A percentile compares a stretch with the other conserved stretches of the same genome.
These are phyloP conservation scores for Megaleporinus macrocephalus DNA, from an alignment of 2,113 vertebrate species.

Conservation along the genomic window DNA sequence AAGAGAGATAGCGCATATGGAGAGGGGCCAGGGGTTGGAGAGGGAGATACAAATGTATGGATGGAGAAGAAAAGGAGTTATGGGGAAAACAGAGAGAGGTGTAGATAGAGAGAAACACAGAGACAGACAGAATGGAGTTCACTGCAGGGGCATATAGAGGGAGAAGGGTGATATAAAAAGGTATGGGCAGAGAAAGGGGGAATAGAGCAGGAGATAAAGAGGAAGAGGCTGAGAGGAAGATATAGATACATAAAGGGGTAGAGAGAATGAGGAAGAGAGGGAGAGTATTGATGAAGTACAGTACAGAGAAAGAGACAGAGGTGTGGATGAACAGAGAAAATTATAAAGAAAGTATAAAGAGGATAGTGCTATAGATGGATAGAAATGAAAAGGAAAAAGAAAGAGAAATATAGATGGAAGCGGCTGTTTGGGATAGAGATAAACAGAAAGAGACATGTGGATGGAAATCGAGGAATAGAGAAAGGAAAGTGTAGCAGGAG, in stretches of 20 bases:
- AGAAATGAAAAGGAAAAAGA: too few relatives aligned
- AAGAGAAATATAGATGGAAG: neutral
- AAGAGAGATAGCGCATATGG: neutral
- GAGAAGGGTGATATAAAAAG: too few relatives aligned
- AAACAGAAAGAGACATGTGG: neutral
- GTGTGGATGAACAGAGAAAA: neutral
- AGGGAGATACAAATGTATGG: too few relatives aligned
- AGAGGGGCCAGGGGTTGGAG: neutral
- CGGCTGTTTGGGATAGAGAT: neutral
- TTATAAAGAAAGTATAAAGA: neutral
- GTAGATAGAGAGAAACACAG: neutral
- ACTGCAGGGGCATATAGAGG: too few relatives aligned
- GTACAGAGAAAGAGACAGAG: neutral
- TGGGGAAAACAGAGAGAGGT: too few relatives aligned
- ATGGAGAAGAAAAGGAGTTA: too few relatives aligned
- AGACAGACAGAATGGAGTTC: too few relatives aligned
- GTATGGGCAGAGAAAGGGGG: neutral
- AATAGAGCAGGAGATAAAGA: neutral
- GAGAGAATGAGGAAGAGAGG: conserved; percentile 36
- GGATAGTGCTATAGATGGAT: neutral
- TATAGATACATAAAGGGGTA: neutral
- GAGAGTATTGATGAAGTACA: conserved; percentile 28
- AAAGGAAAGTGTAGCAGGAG: neutral
- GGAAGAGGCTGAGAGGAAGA: neutral
- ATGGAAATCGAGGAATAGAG: neutral